Conservation (phyloP, 2,888 invertebrate genomes). For the Chymomyza procnemis region DNA sequence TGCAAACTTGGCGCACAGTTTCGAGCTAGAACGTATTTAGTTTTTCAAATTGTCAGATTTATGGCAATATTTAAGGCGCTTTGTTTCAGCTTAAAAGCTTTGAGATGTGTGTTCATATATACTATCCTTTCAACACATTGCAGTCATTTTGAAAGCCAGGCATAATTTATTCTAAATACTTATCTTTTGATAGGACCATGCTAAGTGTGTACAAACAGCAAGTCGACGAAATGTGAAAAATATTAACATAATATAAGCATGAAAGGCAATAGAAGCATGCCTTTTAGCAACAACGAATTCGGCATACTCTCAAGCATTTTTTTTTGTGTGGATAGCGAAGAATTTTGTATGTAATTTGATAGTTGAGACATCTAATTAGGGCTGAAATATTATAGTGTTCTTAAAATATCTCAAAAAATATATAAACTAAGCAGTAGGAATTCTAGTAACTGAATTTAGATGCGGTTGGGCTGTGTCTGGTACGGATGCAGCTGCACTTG, state of each 20-base stretch:
- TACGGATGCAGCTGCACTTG: no score
- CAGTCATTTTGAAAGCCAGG: background rate
- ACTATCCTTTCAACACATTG: background rate
- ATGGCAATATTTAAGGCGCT: background rate
- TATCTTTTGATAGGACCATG: background rate
- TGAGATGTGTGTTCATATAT: background rate
- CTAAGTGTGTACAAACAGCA: background rate
- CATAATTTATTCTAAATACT: background rate
- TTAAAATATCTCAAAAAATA: no score
- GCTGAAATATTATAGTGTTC: no score
- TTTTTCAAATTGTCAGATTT: background rate
- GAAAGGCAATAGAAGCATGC: background rate
- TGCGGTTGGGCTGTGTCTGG: no score
- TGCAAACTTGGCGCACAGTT: constrained; percentile 17
- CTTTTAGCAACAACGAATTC: background rate
- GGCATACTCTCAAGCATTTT: background rate
- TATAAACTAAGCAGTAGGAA: no score
- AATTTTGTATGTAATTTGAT: no score
- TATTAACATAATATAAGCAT: background rate
- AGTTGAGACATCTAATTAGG: no score
- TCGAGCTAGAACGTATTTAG: background rate
- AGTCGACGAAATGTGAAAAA: background rate
- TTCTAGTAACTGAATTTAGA: no score
- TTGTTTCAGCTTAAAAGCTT: background rate
- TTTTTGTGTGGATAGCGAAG: no score